A percentile compares a stretch with the other conserved stretches of the same genome.
Evolutionary conservation across 1,140 invertebrate genomes (phyloP).

Genomic region (Proctacanthus coquilletti): DNA sequence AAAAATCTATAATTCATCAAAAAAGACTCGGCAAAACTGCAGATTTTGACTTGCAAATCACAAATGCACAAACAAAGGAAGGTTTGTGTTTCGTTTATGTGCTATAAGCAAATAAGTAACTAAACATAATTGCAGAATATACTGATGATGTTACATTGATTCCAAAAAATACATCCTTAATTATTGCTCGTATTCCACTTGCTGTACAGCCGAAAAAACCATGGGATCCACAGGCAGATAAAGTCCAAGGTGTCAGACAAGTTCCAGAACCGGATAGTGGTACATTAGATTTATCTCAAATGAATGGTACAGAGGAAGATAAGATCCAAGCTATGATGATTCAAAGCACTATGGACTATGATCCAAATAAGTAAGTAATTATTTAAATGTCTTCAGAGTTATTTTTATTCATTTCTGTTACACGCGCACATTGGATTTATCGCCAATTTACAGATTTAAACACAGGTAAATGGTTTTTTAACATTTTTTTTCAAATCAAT

Average conservation of each 20-base stretch:
- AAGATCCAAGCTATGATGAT: slow-evolving; percentile 95
- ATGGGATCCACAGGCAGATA: slow-evolving; percentile 37
- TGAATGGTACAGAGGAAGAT: slow-evolving; percentile 89
- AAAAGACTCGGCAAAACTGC: slow-evolving; percentile 84
- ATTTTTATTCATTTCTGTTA: slow-evolving; percentile 5
- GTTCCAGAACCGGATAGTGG: slow-evolving; percentile 28
- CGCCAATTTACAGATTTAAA: not conserved
- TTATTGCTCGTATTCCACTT: slow-evolving; percentile 81
- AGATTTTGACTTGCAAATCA: slow-evolving; percentile 91
- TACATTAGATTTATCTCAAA: slow-evolving; percentile 66
- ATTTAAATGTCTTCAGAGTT: no score
- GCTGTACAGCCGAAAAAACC: slow-evolving; percentile 57
- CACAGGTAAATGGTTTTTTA: not conserved
- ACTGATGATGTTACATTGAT: slow-evolving; percentile 78
- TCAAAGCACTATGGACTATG: slow-evolving; percentile 91
- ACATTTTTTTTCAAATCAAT: not conserved
- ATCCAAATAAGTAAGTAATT: slow-evolving; percentile 77
- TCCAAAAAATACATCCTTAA: slow-evolving; percentile 93
- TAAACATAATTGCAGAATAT: slow-evolving; percentile 55
- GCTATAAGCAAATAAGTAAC: not conserved
- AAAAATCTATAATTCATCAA: slow-evolving; percentile 87
- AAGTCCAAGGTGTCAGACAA: slow-evolving; percentile 12
- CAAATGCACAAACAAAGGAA: slow-evolving; percentile 96
- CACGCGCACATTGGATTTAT: slow-evolving; percentile 12
- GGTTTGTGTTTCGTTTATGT: slow-evolving; percentile 39